Evolutionary conservation across 2,113 vertebrate species (phyloP), one percentile per base, ranked within the genome.

Genomic region (Crotophaga sulcirostris): DNA sequence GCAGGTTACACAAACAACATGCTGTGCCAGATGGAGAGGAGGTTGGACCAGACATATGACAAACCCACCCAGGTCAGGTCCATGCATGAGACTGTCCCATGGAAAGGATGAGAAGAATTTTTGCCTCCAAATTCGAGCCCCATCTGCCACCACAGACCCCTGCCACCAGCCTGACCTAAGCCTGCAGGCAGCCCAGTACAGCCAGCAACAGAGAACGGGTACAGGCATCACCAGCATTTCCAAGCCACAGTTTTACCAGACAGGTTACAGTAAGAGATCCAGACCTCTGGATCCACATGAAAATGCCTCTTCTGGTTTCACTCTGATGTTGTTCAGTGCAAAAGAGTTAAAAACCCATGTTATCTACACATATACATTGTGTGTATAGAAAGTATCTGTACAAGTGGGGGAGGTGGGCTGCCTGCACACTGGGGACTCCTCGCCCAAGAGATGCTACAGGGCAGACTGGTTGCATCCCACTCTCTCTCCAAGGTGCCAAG

Each of bases 361-460:
- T 95, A 97, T 96, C 96, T 97, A 96, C 95, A 96, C 93, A 96
- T 97, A 74, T 96, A 97, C 95, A 97, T 75, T 3, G 17, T 81
- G 80, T 67, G 72, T 90, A 81, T 95, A 96, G 87, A 96, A 96
- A 96, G 91, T 72, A 80, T 75, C 96, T 95, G 96, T 96, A 95
- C 93, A 96, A 66, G 93, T 38, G 93, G 80, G 90, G 79, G 70
- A 88, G 92, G 33, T 59, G 82, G 60, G 47, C 88, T 92, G 88
- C 83, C 93, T 67, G 36, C 45, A 24, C 0, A 2, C 70, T 55
- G 75, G 75, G 82, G 85, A 59, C 59, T 80, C 69, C 90, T 85
- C 6, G 2, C 79, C 91, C 34, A 24, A 68, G 77, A 79, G 84
- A 85, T 60, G 70, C 66, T 34, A 44, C 0, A 0, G 79, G 54